Percentiles rank a stretch among this genome's conserved stretches.
These are phyloP conservation scores for Nycticryphes semicollaris DNA, from an alignment of 2,113 vertebrate genomes.

Conservation along the genomic window DNA sequence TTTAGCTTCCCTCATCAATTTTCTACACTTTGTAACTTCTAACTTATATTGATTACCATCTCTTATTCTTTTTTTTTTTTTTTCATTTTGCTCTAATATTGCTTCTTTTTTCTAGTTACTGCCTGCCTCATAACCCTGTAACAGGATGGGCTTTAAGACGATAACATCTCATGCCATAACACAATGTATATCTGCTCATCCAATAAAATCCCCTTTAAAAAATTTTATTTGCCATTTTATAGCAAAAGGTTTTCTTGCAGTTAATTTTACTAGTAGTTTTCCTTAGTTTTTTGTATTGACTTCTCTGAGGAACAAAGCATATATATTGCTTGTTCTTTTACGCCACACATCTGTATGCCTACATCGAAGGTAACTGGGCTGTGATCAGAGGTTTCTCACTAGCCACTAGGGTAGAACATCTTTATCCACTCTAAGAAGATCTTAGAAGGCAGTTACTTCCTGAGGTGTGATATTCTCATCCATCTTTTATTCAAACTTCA, in stretches of 20 bases:
- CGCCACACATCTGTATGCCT: background rate
- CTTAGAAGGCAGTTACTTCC: background rate
- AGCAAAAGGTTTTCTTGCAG: background rate
- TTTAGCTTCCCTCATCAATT: conserved; percentile 44
- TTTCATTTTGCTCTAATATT: background rate
- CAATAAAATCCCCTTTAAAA: background rate
- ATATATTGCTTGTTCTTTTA: background rate
- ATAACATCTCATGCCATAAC: background rate
- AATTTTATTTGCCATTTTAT: background rate
- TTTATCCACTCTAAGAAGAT: background rate
- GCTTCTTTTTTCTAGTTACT: conserved; percentile 31
- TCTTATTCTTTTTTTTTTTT: background rate
- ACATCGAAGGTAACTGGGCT: background rate
- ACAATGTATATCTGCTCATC: background rate
- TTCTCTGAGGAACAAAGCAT: background rate
- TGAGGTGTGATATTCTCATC: background rate
- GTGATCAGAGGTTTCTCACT: background rate
- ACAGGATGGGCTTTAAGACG: background rate
- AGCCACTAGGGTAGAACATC: background rate
- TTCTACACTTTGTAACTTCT: conserved; percentile 29
- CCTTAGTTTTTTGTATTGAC: background rate
- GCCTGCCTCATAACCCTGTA: conserved; percentile 11
- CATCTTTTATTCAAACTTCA: background rate
- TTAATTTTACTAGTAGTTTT: background rate
- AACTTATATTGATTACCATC: conserved; percentile 17